Percentiles rank a stretch among this genome's conserved stretches.
Evolutionary conservation across 2,888 invertebrate species (phyloP).

Genomic region (Carcina quercana): DNA sequence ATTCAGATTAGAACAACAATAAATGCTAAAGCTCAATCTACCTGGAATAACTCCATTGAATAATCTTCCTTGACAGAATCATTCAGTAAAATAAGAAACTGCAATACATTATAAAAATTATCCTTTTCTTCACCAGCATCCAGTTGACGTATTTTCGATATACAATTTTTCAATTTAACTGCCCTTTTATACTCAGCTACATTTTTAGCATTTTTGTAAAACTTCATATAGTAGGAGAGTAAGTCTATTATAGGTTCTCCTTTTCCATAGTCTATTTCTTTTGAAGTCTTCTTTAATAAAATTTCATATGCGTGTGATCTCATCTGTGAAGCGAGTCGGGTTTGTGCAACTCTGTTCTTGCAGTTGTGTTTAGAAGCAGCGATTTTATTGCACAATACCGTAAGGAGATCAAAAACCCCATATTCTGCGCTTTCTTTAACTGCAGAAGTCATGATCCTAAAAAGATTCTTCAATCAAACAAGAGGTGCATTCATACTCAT

Average conservation of each 20-base stretch:
- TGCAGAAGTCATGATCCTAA: too few species aligned
- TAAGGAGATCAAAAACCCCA: slow-evolving; percentile 54
- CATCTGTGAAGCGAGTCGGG: slow-evolving; percentile 43
- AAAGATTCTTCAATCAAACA: too few species aligned
- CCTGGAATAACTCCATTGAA: slow-evolving; percentile 50
- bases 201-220: slow-evolving; percentile 47
- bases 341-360: slow-evolving; percentile 42
- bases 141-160: slow-evolving; percentile 33
- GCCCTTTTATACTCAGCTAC: slow-evolving; percentile 50
- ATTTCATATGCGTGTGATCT: slow-evolving; percentile 56
- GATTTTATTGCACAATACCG: slow-evolving; percentile 50
- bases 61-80: slow-evolving; percentile 45
- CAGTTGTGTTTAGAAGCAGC: slow-evolving; percentile 42
- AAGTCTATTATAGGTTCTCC: slow-evolving; percentile 51
- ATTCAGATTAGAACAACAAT: too few species aligned
- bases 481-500: too few species aligned
- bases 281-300: slow-evolving; percentile 47
- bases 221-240: slow-evolving; percentile 45
- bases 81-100: slow-evolving; percentile 42
- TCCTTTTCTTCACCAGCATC: slow-evolving; percentile 43
- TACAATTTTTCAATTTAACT: slow-evolving; percentile 43
- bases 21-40: too few species aligned
- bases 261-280: slow-evolving; percentile 27
- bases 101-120: slow-evolving; percentile 36
- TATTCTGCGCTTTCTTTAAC: slow-evolving; percentile 21